Base-by-base conservation (phyloP, 2,113 vertebrate genomes). In the Tetraodon nigroviridis region DNA sequence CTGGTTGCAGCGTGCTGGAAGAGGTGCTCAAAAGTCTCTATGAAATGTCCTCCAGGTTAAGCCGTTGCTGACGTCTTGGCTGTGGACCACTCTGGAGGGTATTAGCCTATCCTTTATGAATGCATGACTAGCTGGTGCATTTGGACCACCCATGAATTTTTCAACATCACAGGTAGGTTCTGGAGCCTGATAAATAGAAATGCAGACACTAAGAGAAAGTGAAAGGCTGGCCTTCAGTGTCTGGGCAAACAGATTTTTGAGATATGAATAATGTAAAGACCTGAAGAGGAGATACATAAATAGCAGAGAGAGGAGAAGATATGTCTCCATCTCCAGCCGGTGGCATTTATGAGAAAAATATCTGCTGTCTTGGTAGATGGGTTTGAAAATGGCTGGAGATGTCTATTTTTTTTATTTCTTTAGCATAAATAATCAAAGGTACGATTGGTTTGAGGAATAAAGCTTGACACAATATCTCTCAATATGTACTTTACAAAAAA, bases 211-310 rank as follows among this genome's bases (percentile, higher is more conserved):
- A 75, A 75, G 19, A 42, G 51, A 67, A 76, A 49, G 49, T 64
- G 72, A 80, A 84, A 81, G 61, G 27, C 40, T 0, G 3, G 40
- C 48, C 69, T 64, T 60, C 51, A 58, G 55, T 24, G 46, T 71
- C 58, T 50, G 16, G 59, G 48, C 29, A 57, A 63, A 68, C 50
- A 47, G 58, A 63, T 80, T 79, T 71, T 61, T 61, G 17, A 32
- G 56, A 73, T 62, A 32, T 88, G 48, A 85, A 88, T 82, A 79
- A 85, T 80, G 76, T 62, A 86, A 69, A 76, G 53, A 61, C 17
- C 21, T 62, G 45, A 75, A 18, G 24, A 51, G 27, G 61, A 56
- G 56, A 75, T 49, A 55, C 45, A 19, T 13, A 74, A 76, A 80
- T 66, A 73, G 61, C 62, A 56, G 7, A 27, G 67, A 70, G 29